Evolutionary conservation across 2,888 invertebrate genomes (phyloP).

Genomic region (Tetragonisca angustula): DNA sequence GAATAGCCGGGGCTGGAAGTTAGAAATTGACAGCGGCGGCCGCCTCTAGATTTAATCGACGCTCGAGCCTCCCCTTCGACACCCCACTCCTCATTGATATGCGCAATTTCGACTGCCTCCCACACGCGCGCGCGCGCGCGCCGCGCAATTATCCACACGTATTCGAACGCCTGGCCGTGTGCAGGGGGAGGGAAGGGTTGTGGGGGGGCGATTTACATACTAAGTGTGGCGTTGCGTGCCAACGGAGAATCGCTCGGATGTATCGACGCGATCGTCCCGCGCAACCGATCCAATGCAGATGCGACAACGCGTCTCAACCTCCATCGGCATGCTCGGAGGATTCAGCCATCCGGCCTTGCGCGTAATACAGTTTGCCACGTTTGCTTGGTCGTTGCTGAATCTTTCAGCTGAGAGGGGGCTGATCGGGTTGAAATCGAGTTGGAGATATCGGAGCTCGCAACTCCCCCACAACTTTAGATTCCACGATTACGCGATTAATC

Average conservation of each 20-base stretch:
- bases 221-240: conserved; percentile 74
- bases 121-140: conserved; percentile 53
- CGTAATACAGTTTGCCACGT: conserved; percentile 50
- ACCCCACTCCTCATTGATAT: conserved; percentile 64
- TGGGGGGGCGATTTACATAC: conserved; percentile 69
- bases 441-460: neutral
- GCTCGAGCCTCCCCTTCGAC: conserved; percentile 31
- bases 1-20: conserved; percentile 51
- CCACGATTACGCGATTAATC: no score
- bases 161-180: conserved; percentile 19
- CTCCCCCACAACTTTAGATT: neutral
- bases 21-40: conserved; percentile 60
- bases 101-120: conserved; percentile 72
- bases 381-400: conserved; percentile 39
- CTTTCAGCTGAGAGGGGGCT: neutral
- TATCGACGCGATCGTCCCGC: conserved; percentile 68
- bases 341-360: conserved; percentile 40
- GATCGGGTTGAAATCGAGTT: conserved; percentile 28
- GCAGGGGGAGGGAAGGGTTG: neutral
- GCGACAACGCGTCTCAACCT: conserved; percentile 32
- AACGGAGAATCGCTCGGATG: conserved; percentile 68
- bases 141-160: conserved; percentile 69
- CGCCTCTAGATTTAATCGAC: conserved; percentile 65
- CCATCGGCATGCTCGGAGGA: no score
- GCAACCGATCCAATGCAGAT: conserved; percentile 63